Evolutionary conservation across 1,140 invertebrate genomes (phyloP).

Genomic region (Diabrotica undecimpunctata): DNA sequence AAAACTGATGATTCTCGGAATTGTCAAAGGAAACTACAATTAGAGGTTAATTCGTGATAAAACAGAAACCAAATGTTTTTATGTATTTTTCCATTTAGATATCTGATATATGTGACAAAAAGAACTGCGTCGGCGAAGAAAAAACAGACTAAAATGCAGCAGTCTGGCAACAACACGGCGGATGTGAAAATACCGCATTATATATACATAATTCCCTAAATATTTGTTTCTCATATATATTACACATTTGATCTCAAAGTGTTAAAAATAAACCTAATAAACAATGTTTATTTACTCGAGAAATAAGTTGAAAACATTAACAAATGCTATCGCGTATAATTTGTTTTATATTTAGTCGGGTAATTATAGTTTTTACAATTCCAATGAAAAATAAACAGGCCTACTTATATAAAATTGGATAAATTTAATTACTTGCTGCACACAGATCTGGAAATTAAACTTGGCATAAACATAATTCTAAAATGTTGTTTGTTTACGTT

Average conservation of each 20-base stretch:
- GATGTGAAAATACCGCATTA: slow-evolving; percentile 11
- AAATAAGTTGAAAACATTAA: slow-evolving; percentile 15
- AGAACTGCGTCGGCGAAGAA: neutral
- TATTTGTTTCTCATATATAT: slow-evolving; percentile 18
- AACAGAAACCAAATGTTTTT: neutral
- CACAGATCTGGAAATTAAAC: neutral
- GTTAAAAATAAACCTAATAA: slow-evolving; percentile 17
- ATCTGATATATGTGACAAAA: slow-evolving; percentile 2
- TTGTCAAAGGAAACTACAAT: neutral
- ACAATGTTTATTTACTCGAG: slow-evolving; percentile 11
- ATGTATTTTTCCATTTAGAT: slow-evolving; percentile 3
- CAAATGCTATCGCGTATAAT: slow-evolving; percentile 10
- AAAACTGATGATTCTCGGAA: neutral
- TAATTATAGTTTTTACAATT: slow-evolving; percentile 15
- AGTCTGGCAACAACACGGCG: slow-evolving; percentile 12
- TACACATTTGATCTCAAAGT: slow-evolving; percentile 16
- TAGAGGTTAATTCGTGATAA: neutral
- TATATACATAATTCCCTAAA: slow-evolving; percentile 16
- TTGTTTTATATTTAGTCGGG: slow-evolving; percentile 12
- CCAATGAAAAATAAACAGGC: slow-evolving; percentile 7
- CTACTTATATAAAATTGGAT: neutral
- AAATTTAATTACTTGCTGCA: neutral
- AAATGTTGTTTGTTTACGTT: neutral
- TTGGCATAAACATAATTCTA: neutral
- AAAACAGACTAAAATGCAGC: neutral